Evolutionary conservation across 2,113 vertebrate species (phyloP).

Genomic region (Urocolius indicus): DNA sequence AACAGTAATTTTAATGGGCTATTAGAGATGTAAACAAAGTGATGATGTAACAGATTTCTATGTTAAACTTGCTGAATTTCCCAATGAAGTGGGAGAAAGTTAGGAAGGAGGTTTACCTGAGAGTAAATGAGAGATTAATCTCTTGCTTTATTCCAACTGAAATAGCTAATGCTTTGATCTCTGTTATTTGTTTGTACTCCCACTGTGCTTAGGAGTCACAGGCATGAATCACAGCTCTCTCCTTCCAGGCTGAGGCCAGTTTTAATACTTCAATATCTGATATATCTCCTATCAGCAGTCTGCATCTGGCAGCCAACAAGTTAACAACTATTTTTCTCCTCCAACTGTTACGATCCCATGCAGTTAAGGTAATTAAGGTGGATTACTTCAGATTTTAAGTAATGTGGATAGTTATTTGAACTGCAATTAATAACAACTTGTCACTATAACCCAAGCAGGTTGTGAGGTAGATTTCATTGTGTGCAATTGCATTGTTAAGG

Average conservation of each 20-base stretch:
- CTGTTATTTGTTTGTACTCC: not conserved
- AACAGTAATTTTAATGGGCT: not conserved
- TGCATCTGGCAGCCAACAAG: conserved; percentile 50
- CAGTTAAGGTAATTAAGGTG: conserved; percentile 26
- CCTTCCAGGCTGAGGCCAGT: conserved; percentile 39
- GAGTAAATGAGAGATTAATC: not conserved
- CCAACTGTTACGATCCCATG: not conserved
- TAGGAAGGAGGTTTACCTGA: conserved; percentile 3
- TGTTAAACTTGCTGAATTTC: not conserved
- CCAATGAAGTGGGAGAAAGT: not conserved
- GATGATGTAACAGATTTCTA: not conserved
- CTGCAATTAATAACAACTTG: conserved; percentile 12
- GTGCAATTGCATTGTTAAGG: not conserved
- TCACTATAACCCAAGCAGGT: not conserved
- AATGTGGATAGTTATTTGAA: not conserved
- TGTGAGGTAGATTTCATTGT: conserved; percentile 53
- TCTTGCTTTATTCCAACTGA: not conserved
- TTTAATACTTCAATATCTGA: conserved; percentile 37
- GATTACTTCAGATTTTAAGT: conserved; percentile 34
- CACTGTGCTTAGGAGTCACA: not conserved
- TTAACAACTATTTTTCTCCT: conserved; percentile 49
- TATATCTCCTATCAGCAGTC: conserved; percentile 37
- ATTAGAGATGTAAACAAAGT: not conserved
- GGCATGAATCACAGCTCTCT: conserved; percentile 15
- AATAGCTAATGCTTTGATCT: conserved; percentile 33